Evolutionary conservation across 1,140 invertebrate genomes (phyloP).

Genomic region (Magallana angulata): DNA sequence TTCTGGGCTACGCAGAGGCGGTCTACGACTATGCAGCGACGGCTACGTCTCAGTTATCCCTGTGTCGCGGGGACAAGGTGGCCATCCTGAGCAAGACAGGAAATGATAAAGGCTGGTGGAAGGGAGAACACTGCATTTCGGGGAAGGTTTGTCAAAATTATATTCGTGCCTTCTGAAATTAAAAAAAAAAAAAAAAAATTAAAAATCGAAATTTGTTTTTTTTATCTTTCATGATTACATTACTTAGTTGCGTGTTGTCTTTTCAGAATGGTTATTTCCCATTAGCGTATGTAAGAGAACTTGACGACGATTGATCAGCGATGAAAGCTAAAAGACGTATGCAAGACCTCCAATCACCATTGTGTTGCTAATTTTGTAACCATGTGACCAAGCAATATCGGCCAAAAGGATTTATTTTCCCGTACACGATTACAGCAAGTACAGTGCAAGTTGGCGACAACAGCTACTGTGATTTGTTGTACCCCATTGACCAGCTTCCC

Average conservation of each 20-base stretch:
- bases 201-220: neutral
- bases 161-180: neutral
- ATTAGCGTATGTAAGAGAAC: constrained; percentile 76
- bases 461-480: neutral
- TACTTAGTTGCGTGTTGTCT: neutral
- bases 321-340: neutral
- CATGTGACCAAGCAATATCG: constrained; percentile 26
- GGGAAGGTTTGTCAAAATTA: constrained; percentile 80
- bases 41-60: constrained; percentile 88
- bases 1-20: constrained; percentile 79
- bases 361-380: constrained; percentile 19
- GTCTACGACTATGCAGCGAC: constrained; percentile 80
- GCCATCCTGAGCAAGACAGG: constrained; percentile 88
- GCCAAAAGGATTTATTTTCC: constrained; percentile 11
- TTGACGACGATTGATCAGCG: constrained; percentile 66
- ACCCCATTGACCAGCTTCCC: constrained; percentile 4
- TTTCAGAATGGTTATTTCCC: constrained; percentile 79
- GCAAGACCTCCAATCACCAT: constrained; percentile 17
- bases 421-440: neutral
- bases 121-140: constrained; percentile 86
- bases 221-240: neutral
- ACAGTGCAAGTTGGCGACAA: neutral
- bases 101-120: constrained; percentile 90
- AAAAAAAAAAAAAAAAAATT: neutral
- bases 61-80: constrained; percentile 89